phyloP scores from a whole-genome alignment of 1,140 invertebrate genomes.

The Camponotus vicinus region DNA sequence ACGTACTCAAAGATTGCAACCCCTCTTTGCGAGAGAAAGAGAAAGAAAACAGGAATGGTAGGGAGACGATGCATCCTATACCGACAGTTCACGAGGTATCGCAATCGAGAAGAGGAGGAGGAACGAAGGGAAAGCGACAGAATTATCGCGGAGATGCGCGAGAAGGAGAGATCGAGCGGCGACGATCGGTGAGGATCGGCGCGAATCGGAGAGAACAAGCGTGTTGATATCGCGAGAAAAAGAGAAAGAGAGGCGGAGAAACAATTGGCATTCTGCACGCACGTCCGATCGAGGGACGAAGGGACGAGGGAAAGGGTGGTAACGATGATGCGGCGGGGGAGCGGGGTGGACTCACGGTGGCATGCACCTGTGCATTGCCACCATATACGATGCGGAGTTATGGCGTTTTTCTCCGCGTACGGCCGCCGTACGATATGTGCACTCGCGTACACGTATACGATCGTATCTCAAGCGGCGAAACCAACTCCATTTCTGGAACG shows the following conservation, averaged over 20 bases:
- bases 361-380: conserved; percentile 84
- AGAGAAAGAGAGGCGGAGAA: conserved; percentile 53
- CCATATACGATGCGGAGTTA: conserved; percentile 84
- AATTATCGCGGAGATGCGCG: conserved; percentile 18
- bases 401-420: conserved; percentile 82
- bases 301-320: conserved; percentile 67
- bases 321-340: conserved; percentile 48
- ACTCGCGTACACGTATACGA: conserved; percentile 71
- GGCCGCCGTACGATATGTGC: conserved; percentile 60
- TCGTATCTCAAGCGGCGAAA: conserved; percentile 83
- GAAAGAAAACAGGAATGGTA: conserved; percentile 3
- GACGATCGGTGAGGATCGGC: conserved; percentile 38
- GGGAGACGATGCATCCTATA: conserved; percentile 40
- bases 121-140: conserved; percentile 6
- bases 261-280: conserved; percentile 81
- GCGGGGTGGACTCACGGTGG: conserved; percentile 71
- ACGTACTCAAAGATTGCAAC: conserved; percentile 36
- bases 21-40: conserved; percentile 21
- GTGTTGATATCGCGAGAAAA: conserved; percentile 38
- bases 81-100: conserved; percentile 41
- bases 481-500: conserved; percentile 84
- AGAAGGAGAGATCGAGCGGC: conserved; percentile 15
- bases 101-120: conserved; percentile 27
- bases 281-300: conserved; percentile 73
- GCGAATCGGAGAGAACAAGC: conserved; percentile 3